phyloP scores from a whole-genome alignment of 2,888 invertebrate species.

The Cephus runcator region DNA sequence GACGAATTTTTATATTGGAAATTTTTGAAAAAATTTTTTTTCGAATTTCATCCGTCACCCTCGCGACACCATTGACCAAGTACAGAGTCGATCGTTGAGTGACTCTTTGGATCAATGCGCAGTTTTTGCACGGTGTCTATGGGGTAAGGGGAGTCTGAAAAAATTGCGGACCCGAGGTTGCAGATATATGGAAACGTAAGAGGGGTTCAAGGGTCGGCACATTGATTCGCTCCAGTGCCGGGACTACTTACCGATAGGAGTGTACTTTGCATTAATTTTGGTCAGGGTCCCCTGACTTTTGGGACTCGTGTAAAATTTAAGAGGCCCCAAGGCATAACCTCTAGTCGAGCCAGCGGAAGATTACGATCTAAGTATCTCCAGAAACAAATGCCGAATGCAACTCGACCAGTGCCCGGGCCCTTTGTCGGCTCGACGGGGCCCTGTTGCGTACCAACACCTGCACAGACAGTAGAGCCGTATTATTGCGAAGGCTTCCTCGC shows the following conservation, averaged over 20 bases:
- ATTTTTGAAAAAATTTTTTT: neutral
- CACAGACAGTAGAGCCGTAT: conserved; percentile 11
- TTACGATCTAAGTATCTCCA: conserved; percentile 59
- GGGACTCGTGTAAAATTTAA: conserved; percentile 15
- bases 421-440: conserved; percentile 56
- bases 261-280: conserved; percentile 57
- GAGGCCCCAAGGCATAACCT: conserved; percentile 27
- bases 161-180: neutral
- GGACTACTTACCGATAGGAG: conserved; percentile 30
- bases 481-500: conserved; percentile 26
- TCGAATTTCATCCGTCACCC: neutral
- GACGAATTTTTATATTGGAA: neutral
- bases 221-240: conserved; percentile 19
- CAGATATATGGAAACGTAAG: neutral
- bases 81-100: neutral
- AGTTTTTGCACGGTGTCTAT: neutral
- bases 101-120: neutral
- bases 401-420: conserved; percentile 50
- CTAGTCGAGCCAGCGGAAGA: conserved; percentile 47
- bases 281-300: conserved; percentile 40
- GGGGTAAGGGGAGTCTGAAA: neutral
- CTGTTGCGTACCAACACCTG: conserved; percentile 58
- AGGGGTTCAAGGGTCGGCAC: neutral
- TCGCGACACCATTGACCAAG: neutral
- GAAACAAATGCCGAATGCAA: conserved; percentile 62